phyloP scores from a whole-genome alignment of 2,113 vertebrate species.

The Canis aureus region DNA sequence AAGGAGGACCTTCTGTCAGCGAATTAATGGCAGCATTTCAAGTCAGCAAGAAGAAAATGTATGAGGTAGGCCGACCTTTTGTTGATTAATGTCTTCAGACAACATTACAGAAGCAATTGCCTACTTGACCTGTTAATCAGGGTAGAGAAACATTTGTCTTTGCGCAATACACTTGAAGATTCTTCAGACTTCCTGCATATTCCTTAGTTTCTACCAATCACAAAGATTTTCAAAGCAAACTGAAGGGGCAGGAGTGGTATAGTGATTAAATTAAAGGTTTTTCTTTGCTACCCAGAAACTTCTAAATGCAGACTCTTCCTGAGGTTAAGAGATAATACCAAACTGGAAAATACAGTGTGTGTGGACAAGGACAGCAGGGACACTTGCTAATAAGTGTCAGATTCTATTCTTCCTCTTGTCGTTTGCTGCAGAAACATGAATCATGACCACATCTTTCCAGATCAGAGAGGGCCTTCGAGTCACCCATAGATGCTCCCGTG shows the following conservation, averaged over 20 bases:
- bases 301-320: background rate
- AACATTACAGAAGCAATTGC: background rate
- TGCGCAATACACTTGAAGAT: background rate
- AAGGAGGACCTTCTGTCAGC: background rate
- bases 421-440: background rate
- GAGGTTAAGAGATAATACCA: background rate
- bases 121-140: background rate
- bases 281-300: slow-evolving; percentile 3
- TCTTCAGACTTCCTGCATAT: background rate
- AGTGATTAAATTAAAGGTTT: background rate
- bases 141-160: background rate
- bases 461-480: background rate
- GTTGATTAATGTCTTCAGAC: slow-evolving; percentile 26
- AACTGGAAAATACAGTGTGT: background rate
- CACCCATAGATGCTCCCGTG: background rate
- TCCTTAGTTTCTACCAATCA: background rate
- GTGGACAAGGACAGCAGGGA: background rate
- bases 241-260: background rate
- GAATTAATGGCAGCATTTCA: background rate
- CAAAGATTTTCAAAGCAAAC: background rate
- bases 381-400: background rate
- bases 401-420: background rate
- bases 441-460: slow-evolving; percentile 3
- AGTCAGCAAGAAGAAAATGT: background rate
- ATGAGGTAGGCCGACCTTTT: background rate